Base-by-base conservation (phyloP, 2,797 vertebrate genomes). In the Phalloptychus januarius region DNA sequence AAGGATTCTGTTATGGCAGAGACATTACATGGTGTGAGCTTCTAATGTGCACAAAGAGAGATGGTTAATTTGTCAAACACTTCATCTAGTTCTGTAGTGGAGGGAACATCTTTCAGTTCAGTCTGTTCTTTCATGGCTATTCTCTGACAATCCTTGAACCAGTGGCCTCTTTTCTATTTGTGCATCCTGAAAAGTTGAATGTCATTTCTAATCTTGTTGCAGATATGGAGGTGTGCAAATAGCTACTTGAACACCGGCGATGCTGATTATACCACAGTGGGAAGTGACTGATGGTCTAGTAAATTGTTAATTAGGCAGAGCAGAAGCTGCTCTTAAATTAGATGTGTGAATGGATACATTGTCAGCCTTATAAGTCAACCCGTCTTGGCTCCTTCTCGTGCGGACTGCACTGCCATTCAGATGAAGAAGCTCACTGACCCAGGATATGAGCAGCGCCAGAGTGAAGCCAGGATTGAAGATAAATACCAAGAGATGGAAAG, bases 261-360 rank as follows among this genome's bases (percentile, higher is more conserved):
- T 70, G 79, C 91, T 90, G 91, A 94, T 94, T 92, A 88, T 79
- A 83, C 86, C 91, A 92, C 92, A 91, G 91, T 85, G 85, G 90
- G 86, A 89, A 84, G 89, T 94, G 95, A 96, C 90, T 92, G 94
- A 95, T 95, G 93, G 92, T 87, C 92, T 94, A 88, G 93, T 96
- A 96, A 96, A 96, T 96, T 95, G 95, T 96, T 95, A 95, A 96
- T 95, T 94, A 96, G 95, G 93, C 91, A 80, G 91, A 92, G 93
- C 87, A 92, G 94, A 94, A 92, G 92, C 90, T 61, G 91, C 86
- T 94, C 94, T 93, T 94, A 96, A 95, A 95, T 95, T 96, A 96
- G 95, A 92, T 77, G 87, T 90, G 82, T 91, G 93, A 94, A 92
- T 92, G 79, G 91, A 94, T 92, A 89, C 76, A 89, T 91, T 95